A percentile compares a stretch with the other conserved stretches of the same genome.
These are phyloP conservation scores for Cavia aperea DNA, from an alignment of 2,113 vertebrate genomes.

Conservation along the genomic window DNA sequence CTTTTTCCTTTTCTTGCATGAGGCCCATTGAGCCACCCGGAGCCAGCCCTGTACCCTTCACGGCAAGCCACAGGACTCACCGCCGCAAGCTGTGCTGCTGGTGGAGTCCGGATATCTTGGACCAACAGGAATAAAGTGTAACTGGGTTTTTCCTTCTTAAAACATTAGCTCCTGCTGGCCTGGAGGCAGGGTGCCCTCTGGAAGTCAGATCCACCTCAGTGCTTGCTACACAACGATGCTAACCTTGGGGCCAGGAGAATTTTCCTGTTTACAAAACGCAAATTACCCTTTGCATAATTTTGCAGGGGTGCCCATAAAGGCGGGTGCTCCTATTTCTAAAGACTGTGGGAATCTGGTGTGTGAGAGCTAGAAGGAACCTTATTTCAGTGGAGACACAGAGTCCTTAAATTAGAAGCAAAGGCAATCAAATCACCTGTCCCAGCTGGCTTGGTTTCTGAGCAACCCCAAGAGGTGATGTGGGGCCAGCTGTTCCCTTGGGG, in stretches of 20 bases:
- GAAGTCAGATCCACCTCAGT: background rate
- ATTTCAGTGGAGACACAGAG: conserved; percentile 9
- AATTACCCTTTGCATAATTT: background rate
- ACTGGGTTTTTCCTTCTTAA: background rate
- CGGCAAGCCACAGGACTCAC: background rate
- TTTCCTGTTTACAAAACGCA: background rate
- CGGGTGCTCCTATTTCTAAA: background rate
- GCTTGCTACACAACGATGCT: background rate
- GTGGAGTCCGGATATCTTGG: background rate
- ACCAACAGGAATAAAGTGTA: background rate
- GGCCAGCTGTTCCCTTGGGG: conserved; percentile 10
- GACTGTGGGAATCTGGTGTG: background rate
- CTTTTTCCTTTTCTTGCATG: background rate
- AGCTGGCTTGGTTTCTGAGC: conserved; percentile 25
- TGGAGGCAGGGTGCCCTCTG: background rate
- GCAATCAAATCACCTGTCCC: conserved; percentile 36
- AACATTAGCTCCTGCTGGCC: background rate
- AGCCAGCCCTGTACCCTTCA: background rate
- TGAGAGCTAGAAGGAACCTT: background rate
- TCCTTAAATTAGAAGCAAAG: conserved; percentile 41
- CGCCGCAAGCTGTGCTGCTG: background rate
- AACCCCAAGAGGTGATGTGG: conserved; percentile 22
- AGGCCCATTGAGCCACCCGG: background rate
- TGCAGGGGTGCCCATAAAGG: background rate
- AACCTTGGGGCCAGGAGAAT: background rate